Conservation (phyloP, 92 coral and sea anemone genomes). For the Parazoanthus atlanticus region DNA sequence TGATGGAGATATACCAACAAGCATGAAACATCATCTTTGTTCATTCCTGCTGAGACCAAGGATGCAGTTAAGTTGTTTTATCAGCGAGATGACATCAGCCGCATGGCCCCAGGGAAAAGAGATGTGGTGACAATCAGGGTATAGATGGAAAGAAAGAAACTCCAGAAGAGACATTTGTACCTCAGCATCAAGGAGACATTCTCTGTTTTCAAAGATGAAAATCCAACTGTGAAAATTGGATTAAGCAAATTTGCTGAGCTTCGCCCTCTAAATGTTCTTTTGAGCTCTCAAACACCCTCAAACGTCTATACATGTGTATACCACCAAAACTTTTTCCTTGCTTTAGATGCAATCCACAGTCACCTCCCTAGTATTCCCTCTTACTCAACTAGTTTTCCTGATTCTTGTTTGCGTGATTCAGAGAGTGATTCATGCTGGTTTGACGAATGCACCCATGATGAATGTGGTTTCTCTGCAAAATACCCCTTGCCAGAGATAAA, state of each 20-base stretch:
- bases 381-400: no score
- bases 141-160: conserved; percentile 45
- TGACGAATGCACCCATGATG: conserved; percentile 43
- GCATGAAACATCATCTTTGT: conserved; percentile 22
- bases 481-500: conserved; percentile 44
- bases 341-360: conserved; percentile 54
- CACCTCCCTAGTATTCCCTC: conserved; percentile 31
- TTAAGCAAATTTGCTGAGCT: conserved; percentile 17
- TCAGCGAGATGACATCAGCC: conserved; percentile 46
- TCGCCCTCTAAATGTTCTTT: conserved; percentile 50
- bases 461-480: conserved; percentile 45
- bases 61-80: conserved; percentile 47
- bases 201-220: conserved; percentile 34
- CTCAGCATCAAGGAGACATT: conserved; percentile 51
- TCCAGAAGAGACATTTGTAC: conserved; percentile 49
- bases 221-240: conserved; percentile 28
- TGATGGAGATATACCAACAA: conserved; percentile 30
- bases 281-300: conserved; percentile 36
- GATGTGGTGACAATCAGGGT: conserved; percentile 44
- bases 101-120: conserved; percentile 61
- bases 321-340: conserved; percentile 52
- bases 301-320: conserved; percentile 35
- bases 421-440: conserved; percentile 55
- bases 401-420: conserved; percentile 42
- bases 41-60: conserved; percentile 48